These are phyloP conservation scores for Lytechinus pictus DNA, from an alignment of 35 echinoderm and acorn worm genomes.

Conservation along the genomic window DNA sequence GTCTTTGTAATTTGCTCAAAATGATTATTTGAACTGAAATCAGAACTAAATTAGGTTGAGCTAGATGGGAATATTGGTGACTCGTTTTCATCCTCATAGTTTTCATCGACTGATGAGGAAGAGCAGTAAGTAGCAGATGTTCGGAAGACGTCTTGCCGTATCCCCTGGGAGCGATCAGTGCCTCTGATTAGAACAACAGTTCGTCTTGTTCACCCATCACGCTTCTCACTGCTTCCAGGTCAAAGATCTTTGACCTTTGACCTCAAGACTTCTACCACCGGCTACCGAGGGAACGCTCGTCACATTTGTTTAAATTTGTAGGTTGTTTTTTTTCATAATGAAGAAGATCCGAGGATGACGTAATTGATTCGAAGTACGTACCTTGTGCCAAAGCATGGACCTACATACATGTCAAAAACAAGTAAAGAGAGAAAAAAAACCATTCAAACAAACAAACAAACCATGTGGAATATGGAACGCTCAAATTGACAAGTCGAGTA, in stretches of 20 bases:
- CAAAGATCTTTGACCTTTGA: slow-evolving; percentile 17
- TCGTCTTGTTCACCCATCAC: neutral
- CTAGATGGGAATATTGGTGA: neutral
- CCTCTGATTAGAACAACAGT: neutral
- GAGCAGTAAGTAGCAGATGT: neutral
- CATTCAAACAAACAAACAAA: too few species aligned
- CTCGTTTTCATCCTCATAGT: neutral
- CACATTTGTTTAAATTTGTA: too few species aligned
- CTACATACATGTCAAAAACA: too few species aligned
- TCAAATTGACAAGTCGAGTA: too few species aligned
- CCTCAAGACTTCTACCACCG: neutral
- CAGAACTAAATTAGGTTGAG: neutral
- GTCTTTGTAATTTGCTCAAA: too few species aligned
- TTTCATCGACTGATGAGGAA: neutral
- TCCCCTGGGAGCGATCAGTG: neutral
- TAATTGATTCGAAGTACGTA: too few species aligned
- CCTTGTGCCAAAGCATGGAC: too few species aligned
- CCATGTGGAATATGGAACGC: too few species aligned
- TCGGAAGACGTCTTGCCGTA: neutral
- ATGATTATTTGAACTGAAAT: too few species aligned
- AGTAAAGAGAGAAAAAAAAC: too few species aligned
- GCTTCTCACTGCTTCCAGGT: neutral
- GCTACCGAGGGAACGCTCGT: neutral
- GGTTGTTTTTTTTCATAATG: too few species aligned
- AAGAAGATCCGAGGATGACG: too few species aligned